Conservation (phyloP, 2,113 vertebrate species). For the Phalacrocorax carbo region DNA sequence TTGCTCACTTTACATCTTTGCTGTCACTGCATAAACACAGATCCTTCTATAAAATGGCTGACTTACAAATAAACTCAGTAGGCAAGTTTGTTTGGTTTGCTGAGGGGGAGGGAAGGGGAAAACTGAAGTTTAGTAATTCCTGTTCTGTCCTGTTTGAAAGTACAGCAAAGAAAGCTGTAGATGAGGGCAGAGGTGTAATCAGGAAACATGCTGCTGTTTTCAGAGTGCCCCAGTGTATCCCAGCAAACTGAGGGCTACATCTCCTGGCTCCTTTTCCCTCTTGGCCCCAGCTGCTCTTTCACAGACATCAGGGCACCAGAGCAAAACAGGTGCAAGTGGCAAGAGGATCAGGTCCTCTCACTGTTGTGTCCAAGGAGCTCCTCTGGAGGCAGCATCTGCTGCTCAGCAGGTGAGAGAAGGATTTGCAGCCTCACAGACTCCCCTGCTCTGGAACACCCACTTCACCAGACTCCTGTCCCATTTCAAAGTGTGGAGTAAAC, state of each 20-base stretch:
- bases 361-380: neutral
- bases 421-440: neutral
- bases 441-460: neutral
- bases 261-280: neutral
- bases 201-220: neutral
- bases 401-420: neutral
- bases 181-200: neutral
- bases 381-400: neutral
- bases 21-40: neutral
- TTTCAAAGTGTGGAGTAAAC: neutral
- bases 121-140: neutral
- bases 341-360: neutral
- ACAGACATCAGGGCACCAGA: neutral
- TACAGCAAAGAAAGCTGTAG: neutral
- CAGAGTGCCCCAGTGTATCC: neutral
- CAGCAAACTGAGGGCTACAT: fast-evolving
- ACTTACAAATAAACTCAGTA: neutral
- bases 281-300: neutral
- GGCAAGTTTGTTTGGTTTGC: neutral
- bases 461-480: fast-evolving
- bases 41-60: neutral
- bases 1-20: neutral
- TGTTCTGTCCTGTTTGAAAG: neutral
- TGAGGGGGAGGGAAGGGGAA: neutral
- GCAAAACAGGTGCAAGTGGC: neutral